Base-by-base conservation (phyloP, 2,113 vertebrate species). In the Aegypius monachus region DNA sequence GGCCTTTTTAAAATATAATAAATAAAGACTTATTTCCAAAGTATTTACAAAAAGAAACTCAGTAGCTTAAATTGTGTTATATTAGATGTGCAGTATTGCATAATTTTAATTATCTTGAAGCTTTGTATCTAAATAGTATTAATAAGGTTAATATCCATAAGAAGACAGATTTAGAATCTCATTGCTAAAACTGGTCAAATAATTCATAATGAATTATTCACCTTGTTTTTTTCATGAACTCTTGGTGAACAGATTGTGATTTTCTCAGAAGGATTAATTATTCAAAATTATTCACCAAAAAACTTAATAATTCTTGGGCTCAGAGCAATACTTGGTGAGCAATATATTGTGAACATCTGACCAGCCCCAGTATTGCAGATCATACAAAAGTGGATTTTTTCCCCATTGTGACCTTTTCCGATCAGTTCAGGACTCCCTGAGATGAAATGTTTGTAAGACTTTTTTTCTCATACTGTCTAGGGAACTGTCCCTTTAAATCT, bases 131-230 rank as follows among this genome's bases (percentile, higher is more conserved):
- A 58, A 93, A 81, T 81, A 88, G 86, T 95, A 93, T 87, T 94
- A 95, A 94, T 92, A 89, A 96, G 78, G 70, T 92, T 95, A 93
- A 93, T 94, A 96, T 85, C 91, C 90, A 82, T 91, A 95, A 88
- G 56, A 97, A 95, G 93, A 89, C 95, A 96, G 95, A 97, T 97
- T 97, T 96, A 96, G 89, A 96, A 91, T 93, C 94, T 96, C 95
- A 97, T 96, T 95, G 78, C 94, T 96, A 97, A 96, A 97, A 97
- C 94, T 73, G 96, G 91, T 97, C 96, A 97, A 95, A 97, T 95
- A 97, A 97, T 97, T 97, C 86, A 93, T 97, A 93, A 97, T 97
- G 97, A 97, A 96, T 97, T 97, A 97, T 97, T 96, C 95, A 97
- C 95, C 97, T 97, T 97, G 94, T 93, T 95, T 95, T 97, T 94